A percentile compares a stretch with the other conserved stretches of the same genome.
Evolutionary conservation across 2,113 vertebrate genomes (phyloP).

Genomic region (Grammomys surdaster): DNA sequence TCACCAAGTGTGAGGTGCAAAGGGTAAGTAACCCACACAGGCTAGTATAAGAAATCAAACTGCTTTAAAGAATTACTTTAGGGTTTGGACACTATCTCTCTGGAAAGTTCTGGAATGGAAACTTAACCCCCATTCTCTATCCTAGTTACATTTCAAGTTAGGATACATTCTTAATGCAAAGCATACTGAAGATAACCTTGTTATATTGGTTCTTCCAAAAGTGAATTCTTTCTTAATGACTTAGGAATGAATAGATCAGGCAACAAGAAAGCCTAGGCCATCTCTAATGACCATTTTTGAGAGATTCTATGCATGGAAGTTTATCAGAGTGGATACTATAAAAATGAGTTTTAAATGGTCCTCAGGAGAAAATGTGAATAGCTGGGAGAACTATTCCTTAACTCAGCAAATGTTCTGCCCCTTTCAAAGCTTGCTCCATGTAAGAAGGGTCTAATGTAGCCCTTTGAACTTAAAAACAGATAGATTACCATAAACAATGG

Average conservation of each 20-base stretch:
- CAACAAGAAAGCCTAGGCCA: not conserved
- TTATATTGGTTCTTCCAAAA: slow-evolving; percentile 37
- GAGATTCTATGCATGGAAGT: slow-evolving; percentile 7
- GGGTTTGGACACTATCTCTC: not conserved
- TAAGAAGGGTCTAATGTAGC: not conserved
- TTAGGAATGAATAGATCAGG: slow-evolving; percentile 20
- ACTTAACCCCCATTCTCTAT: not conserved
- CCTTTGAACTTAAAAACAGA: slow-evolving; percentile 44
- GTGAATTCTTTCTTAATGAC: slow-evolving; percentile 46
- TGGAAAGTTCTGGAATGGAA: slow-evolving; percentile 48
- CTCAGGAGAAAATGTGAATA: not conserved
- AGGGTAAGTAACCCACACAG: not conserved
- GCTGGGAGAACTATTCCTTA: not conserved
- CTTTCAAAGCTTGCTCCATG: slow-evolving; percentile 12
- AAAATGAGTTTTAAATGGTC: slow-evolving; percentile 12
- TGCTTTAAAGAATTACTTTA: slow-evolving; percentile 39
- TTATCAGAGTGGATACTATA: slow-evolving; percentile 15
- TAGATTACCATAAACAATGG: slow-evolving; percentile 97
- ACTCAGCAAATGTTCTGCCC: not conserved
- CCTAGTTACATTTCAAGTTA: slow-evolving; percentile 50
- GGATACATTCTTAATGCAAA: not conserved
- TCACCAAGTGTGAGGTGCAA: not conserved
- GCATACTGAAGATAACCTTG: not conserved
- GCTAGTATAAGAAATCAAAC: slow-evolving; percentile 21
- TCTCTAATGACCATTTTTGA: slow-evolving; percentile 2